Conservation (phyloP, 2,888 invertebrate species). For the Dicroscelio sp. region DNA sequence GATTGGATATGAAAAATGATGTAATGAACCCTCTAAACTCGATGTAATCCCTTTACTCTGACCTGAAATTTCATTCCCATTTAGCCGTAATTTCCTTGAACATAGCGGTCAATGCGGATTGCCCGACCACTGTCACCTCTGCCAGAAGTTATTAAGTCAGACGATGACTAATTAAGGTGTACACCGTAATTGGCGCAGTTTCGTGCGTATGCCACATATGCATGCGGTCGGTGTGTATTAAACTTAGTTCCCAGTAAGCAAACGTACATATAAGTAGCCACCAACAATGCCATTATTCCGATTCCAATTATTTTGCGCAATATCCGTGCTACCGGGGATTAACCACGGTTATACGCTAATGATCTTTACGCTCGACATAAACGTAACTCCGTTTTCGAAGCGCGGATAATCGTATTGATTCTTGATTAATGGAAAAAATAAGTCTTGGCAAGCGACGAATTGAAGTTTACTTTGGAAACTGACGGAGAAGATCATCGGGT, state of each 20-base stretch:
- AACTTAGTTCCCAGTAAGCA: conserved; percentile 76
- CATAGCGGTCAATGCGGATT: conserved; percentile 39
- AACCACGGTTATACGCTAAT: conserved; percentile 64
- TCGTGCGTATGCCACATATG: conserved; percentile 27
- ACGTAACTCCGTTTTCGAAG: conserved; percentile 5
- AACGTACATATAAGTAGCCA: conserved; percentile 70
- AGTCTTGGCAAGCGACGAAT: too few species aligned
- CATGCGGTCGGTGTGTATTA: conserved; percentile 52
- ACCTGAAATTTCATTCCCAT: conserved; percentile 1
- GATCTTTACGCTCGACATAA: conserved; percentile 52
- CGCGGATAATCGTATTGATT: conserved; percentile 30
- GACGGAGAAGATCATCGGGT: too few species aligned
- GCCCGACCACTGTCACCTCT: conserved; percentile 48
- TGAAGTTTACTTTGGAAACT: too few species aligned
- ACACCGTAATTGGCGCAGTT: conserved; percentile 68
- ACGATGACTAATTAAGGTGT: conserved; percentile 81
- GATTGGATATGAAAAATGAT: too few species aligned
- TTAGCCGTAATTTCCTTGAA: conserved; percentile 23
- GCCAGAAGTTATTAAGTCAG: conserved; percentile 69
- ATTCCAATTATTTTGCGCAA: conserved; percentile 86
- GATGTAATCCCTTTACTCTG: too few species aligned
- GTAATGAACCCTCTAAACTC: too few species aligned
- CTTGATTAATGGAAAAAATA: conserved; percentile 10
- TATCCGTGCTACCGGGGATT: conserved; percentile 59
- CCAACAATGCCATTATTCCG: conserved; percentile 85